Conservation (phyloP, 2,113 vertebrate genomes). For the Pterophyllum scalare region DNA sequence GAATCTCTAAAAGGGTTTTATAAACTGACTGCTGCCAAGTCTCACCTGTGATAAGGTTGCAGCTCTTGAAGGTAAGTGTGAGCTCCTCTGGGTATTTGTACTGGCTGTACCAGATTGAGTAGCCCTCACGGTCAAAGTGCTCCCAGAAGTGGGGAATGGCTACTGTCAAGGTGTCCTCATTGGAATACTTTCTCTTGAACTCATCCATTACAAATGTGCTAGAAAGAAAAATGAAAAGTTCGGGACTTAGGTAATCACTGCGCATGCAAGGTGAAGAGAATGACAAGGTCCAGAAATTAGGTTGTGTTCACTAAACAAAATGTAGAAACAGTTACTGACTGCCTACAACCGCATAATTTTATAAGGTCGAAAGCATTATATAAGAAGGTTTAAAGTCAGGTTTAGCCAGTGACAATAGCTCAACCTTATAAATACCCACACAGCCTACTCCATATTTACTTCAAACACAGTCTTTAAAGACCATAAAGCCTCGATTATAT, state of each 20-base stretch:
- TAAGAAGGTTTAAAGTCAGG: not conserved
- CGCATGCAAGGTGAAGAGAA: not conserved
- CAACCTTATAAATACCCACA: not conserved
- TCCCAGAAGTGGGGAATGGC: slow-evolving; percentile 93
- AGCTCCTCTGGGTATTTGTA: slow-evolving; percentile 91
- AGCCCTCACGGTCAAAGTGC: slow-evolving; percentile 89
- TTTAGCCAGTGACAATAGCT: not conserved
- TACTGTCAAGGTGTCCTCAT: slow-evolving; percentile 89
- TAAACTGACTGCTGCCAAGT: not conserved
- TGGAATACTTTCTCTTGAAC: slow-evolving; percentile 94
- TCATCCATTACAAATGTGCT: slow-evolving; percentile 92
- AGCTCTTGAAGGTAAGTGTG: slow-evolving; percentile 91
- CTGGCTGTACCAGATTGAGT: slow-evolving; percentile 88
- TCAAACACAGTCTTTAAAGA: not conserved
- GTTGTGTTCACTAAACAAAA: not conserved
- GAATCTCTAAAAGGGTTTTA: not conserved
- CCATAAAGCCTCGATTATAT: not conserved
- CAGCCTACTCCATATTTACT: not conserved
- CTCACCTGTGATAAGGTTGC: slow-evolving; percentile 95
- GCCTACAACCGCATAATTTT: not conserved
- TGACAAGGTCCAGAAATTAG: not conserved
- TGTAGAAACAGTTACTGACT: not conserved
- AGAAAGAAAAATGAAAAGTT: not conserved
- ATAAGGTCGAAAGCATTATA: not conserved
- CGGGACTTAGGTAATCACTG: not conserved